phyloP scores from a whole-genome alignment of 1,140 invertebrate genomes.

The Drosophila elegans region DNA sequence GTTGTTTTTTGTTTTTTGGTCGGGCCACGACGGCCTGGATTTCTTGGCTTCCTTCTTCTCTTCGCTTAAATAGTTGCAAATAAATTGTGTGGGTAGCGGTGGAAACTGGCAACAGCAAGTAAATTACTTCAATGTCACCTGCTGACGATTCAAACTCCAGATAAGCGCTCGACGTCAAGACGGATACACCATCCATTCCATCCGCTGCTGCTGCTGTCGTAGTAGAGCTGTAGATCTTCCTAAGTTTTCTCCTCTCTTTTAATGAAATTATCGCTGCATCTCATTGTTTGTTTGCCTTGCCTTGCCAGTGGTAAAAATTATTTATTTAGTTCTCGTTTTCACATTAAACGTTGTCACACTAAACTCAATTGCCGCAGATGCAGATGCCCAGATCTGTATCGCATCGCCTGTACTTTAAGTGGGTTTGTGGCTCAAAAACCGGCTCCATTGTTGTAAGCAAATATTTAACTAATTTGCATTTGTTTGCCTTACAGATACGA shows the following conservation, averaged over 20 bases:
- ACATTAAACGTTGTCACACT: conserved; percentile 82
- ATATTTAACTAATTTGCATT: conserved; percentile 80
- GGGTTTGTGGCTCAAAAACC: conserved; percentile 69
- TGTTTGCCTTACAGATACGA: conserved; percentile 69
- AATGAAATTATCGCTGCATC: conserved; percentile 81
- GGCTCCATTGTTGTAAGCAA: conserved; percentile 52
- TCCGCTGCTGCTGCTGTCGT: background rate
- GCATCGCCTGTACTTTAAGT: conserved; percentile 62
- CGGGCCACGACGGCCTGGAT: conserved; percentile 15
- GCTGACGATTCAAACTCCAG: conserved; percentile 77
- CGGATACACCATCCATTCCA: conserved; percentile 53
- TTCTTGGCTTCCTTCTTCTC: conserved; percentile 45
- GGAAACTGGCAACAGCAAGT: conserved; percentile 74
- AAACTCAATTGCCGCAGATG: conserved; percentile 73
- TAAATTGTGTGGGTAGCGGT: conserved; percentile 81
- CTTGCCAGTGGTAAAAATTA: conserved; percentile 62
- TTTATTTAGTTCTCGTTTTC: conserved; percentile 82
- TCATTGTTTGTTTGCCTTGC: conserved; percentile 72
- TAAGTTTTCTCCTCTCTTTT: conserved; percentile 81
- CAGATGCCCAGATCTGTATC: conserved; percentile 60
- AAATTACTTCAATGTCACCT: conserved; percentile 83
- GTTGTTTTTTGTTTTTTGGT: conserved; percentile 10
- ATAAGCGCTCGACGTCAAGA: conserved; percentile 70
- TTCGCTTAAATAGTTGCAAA: conserved; percentile 80
- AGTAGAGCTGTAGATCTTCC: conserved; percentile 1